Percentiles rank a stretch among this genome's conserved stretches.
These are phyloP conservation scores for Pseudochirops cupreus DNA, from an alignment of 2,797 vertebrate genomes.

Conservation along the genomic window DNA sequence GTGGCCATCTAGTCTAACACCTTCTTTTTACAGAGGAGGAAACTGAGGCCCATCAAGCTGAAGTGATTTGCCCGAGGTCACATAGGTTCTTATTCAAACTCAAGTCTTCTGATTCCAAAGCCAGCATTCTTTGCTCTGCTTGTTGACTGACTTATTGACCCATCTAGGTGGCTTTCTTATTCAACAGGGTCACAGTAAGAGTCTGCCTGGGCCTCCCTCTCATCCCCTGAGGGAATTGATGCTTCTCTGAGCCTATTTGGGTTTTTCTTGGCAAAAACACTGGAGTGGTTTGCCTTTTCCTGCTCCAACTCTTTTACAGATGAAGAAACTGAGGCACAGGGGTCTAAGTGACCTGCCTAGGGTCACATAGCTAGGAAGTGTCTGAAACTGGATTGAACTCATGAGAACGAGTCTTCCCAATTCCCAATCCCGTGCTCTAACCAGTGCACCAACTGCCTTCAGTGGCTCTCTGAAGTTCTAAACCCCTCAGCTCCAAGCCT, in stretches of 20 bases:
- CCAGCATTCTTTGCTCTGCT: background rate
- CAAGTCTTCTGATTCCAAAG: background rate
- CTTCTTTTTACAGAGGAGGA: background rate
- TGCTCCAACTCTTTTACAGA: background rate
- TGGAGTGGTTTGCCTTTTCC: background rate
- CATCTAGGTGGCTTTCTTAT: background rate
- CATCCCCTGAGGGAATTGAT: background rate
- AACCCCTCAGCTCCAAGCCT: background rate
- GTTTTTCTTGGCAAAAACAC: background rate
- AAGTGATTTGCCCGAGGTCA: background rate
- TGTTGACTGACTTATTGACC: background rate
- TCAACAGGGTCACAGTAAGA: background rate
- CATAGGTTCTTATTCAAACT: background rate
- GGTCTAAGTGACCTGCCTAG: background rate
- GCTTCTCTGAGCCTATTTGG: background rate
- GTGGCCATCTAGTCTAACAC: background rate
- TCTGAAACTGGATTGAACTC: background rate
- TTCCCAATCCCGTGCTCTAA: background rate
- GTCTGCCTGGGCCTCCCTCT: fast-evolving
- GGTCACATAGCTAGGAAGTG: background rate
- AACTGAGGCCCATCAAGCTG: background rate
- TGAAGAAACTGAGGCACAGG: background rate
- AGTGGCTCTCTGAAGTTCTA: background rate
- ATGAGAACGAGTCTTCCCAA: background rate
- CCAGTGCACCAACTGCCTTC: background rate